phyloP scores from a whole-genome alignment of 2,113 vertebrate genomes.

The Cyanistes caeruleus region DNA sequence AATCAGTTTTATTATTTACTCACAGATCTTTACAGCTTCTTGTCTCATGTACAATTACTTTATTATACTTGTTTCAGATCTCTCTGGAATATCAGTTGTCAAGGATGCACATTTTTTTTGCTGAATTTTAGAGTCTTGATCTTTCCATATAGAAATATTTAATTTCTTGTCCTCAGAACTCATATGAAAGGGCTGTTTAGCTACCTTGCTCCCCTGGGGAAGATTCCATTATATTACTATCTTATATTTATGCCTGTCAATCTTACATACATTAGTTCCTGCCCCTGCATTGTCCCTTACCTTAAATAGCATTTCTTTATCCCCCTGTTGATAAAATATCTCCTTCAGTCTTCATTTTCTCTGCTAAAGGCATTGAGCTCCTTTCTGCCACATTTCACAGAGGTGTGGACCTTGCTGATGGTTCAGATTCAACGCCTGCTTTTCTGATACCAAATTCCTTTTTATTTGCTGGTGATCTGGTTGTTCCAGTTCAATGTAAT shows the following conservation, averaged over 20 bases:
- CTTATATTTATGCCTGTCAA: neutral
- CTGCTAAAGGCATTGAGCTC: neutral
- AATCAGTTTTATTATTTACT: neutral
- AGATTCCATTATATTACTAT: neutral
- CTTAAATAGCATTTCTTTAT: neutral
- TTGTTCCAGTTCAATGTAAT: neutral
- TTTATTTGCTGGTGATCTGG: neutral
- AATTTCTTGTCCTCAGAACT: neutral
- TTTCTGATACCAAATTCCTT: neutral
- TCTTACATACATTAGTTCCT: neutral
- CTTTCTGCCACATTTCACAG: neutral
- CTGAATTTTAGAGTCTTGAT: neutral
- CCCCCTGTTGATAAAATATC: accelerated
- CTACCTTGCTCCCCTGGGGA: neutral
- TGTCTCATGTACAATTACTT: neutral
- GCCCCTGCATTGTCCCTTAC: neutral
- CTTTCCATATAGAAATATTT: neutral
- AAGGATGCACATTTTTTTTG: neutral
- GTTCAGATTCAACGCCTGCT: neutral
- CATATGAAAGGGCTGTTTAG: neutral
- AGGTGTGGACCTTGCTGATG: neutral
- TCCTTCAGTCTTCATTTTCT: neutral
- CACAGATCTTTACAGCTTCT: neutral
- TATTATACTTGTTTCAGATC: neutral
- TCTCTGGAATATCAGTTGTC: neutral